Evolutionary conservation across 2,888 invertebrate species (phyloP).

Genomic region (Sthenelais limicola): DNA sequence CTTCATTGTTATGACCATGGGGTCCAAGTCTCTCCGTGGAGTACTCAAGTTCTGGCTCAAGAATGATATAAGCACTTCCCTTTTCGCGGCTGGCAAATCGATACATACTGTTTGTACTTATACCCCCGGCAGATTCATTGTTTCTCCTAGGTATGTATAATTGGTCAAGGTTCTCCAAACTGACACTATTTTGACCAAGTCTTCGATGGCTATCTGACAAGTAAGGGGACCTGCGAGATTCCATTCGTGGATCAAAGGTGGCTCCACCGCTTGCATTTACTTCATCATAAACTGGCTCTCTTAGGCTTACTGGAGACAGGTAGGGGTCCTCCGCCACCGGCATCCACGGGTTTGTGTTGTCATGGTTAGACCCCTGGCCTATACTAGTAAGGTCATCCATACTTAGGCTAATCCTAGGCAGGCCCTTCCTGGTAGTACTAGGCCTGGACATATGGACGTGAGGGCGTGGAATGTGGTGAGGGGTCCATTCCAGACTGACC

Average conservation of each 20-base stretch:
- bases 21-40: neutral
- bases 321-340: conserved; percentile 24
- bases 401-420: too few relatives aligned
- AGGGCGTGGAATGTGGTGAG: too few relatives aligned
- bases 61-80: conserved; percentile 11
- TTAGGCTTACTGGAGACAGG: neutral
- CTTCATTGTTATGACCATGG: neutral
- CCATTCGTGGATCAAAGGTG: conserved; percentile 17
- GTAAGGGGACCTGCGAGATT: neutral
- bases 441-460: too few relatives aligned
- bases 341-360: conserved; percentile 3
- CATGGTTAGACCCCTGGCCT: neutral
- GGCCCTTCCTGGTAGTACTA: too few relatives aligned
- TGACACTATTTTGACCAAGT: neutral
- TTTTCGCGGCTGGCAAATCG: conserved; percentile 31
- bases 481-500: too few relatives aligned
- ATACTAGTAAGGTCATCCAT: conserved; percentile 12
- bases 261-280: neutral
- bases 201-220: neutral
- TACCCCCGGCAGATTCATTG: neutral
- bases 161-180: conserved; percentile 22
- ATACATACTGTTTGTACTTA: conserved; percentile 17
- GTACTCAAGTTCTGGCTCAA: conserved; percentile 11
- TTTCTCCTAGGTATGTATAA: neutral
- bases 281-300: neutral